Conservation (phyloP, 92 coral and sea anemone genomes). For the Phenganax stokvisi region DNA sequence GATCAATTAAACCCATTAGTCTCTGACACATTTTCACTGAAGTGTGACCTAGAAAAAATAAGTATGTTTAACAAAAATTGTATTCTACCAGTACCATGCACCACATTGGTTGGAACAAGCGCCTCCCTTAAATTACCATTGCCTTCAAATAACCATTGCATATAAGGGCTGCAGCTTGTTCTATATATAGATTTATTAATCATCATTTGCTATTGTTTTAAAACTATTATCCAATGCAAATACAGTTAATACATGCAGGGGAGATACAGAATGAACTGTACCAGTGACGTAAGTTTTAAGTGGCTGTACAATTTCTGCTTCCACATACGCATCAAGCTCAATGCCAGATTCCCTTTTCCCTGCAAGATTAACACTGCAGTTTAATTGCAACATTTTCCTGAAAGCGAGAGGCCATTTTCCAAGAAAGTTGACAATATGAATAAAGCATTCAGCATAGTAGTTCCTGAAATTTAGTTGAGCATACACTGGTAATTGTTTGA, state of each 20-base stretch:
- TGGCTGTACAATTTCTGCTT: constrained; percentile 22
- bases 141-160: too few species aligned
- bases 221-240: too few species aligned
- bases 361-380: constrained; percentile 38
- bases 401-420: constrained; percentile 49
- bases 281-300: constrained; percentile 42
- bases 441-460: constrained; percentile 37
- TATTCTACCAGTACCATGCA: too few species aligned
- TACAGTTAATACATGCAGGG: not conserved
- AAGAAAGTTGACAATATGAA: constrained; percentile 41
- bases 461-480: constrained; percentile 49
- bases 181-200: too few species aligned
- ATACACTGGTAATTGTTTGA: constrained; percentile 44
- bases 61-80: not conserved
- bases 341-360: constrained; percentile 36
- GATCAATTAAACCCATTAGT: constrained; percentile 1
- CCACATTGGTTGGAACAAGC: too few species aligned
- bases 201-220: too few species aligned
- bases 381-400: constrained; percentile 30
- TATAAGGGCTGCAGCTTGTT: too few species aligned
- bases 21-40: constrained; percentile 7
- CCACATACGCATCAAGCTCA: constrained; percentile 50
- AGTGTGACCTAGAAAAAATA: not conserved
- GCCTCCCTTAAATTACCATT: too few species aligned
- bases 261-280: not conserved